These are phyloP conservation scores for Glareola pratincola DNA, from an alignment of 2,113 vertebrate genomes.

Conservation along the genomic window DNA sequence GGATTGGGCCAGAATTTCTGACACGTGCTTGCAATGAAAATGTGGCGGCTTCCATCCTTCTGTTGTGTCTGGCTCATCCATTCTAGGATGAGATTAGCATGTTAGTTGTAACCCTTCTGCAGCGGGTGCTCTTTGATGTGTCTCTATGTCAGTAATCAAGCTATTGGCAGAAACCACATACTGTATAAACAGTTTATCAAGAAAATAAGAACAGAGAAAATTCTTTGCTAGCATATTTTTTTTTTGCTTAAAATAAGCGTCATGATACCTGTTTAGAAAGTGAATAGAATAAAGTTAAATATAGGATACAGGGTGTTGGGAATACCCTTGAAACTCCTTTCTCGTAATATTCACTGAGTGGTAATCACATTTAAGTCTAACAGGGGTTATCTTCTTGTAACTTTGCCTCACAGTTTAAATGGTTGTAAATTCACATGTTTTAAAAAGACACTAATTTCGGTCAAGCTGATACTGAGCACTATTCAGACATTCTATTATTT, in stretches of 20 bases:
- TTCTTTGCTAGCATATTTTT: not conserved
- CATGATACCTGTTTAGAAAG: not conserved
- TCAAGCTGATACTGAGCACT: not conserved
- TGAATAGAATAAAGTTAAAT: not conserved
- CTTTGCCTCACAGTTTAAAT: not conserved
- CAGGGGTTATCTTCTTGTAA: not conserved
- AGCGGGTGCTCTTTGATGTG: not conserved
- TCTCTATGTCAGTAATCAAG: not conserved
- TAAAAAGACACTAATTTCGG: not conserved
- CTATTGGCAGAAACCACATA: not conserved
- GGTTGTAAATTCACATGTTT: not conserved
- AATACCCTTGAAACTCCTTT: not conserved
- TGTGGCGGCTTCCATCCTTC: not conserved
- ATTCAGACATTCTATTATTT: not conserved
- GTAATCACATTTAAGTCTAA: not conserved
- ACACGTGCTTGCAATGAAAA: not conserved
- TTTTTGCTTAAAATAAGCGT: not conserved
- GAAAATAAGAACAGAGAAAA: not conserved
- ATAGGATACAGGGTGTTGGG: not conserved
- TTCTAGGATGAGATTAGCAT: not conserved
- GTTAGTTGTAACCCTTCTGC: not conserved
- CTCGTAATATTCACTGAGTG: not conserved
- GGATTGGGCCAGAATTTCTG: not conserved
- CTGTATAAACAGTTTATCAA: not conserved
- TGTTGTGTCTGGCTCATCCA: not conserved